phyloP scores from a whole-genome alignment of 2,888 invertebrate genomes.

The Elmis aenea region DNA sequence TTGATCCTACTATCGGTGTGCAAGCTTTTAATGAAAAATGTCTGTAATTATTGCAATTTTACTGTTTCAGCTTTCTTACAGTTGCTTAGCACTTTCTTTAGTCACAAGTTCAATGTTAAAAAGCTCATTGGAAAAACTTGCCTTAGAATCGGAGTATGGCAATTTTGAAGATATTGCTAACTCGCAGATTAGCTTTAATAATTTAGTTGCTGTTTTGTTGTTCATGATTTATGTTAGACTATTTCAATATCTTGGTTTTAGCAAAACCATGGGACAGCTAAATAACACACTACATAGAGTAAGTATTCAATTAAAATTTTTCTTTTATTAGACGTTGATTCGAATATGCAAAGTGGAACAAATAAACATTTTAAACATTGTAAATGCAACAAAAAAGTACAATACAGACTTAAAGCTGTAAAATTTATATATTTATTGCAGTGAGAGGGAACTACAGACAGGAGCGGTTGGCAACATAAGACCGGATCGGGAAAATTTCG shows the following conservation, averaged over 20 bases:
- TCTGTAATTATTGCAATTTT: constrained; percentile 1
- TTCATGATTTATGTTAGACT: constrained; percentile 70
- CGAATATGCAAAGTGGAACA: too few species aligned
- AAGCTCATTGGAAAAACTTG: too few species aligned
- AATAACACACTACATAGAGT: constrained; percentile 55
- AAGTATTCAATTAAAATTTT: constrained; percentile 2
- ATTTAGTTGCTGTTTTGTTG: constrained; percentile 56
- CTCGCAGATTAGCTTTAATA: constrained; percentile 55
- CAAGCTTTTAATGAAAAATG: not conserved
- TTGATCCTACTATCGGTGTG: constrained; percentile 53
- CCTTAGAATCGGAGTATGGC: too few species aligned
- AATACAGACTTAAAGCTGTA: not conserved
- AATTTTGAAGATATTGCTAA: constrained; percentile 58
- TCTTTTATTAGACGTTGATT: too few species aligned
- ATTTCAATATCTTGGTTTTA: constrained; percentile 73
- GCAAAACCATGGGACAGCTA: constrained; percentile 69
- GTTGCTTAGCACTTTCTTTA: too few species aligned
- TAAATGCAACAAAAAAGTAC: too few species aligned
- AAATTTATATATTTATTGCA: too few species aligned
- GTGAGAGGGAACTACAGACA: too few species aligned
- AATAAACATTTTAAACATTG: too few species aligned
- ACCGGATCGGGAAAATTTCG: too few species aligned
- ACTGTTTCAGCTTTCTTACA: constrained; percentile 12
- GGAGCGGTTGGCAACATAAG: too few species aligned
- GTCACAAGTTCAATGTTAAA: too few species aligned